Base-by-base conservation (phyloP, 2,888 invertebrate species). In the Ophion ellenae region DNA sequence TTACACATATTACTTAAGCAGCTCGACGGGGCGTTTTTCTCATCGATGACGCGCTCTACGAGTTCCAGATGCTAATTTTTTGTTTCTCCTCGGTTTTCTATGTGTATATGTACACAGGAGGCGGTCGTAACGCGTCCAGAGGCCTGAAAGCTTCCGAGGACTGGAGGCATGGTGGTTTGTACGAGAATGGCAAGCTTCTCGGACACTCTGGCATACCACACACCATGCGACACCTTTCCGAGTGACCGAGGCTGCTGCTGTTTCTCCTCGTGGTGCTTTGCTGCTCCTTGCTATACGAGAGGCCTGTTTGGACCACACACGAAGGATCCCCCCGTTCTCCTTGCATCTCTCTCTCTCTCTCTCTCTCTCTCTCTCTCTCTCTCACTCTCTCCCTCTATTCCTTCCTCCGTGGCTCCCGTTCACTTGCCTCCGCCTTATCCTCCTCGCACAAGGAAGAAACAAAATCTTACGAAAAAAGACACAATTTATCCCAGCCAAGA, bases 211-310 rank as follows among this genome's bases (percentile, higher is more conserved):
- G 90, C 90, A 89, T 92, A 89, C 94, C 94, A 94, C 94, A 94
- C 94, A 94, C 93, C 92, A 93, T 91, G 93, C 93, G 94, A 93
- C 94, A 94, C 94, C 93, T 93, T 88, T 88, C 88, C 86, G 84
- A 90, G 91, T 91, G 89, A 90, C 91, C 90, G 87, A 88, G 87
- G 89, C 80, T 80, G 86, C 84, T 85, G 85, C 83, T 74, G 84
- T 77, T 84, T 59, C 81, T 61, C 81, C 86, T 76, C 74, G 77
- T 81, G 80, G 77, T 86, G 83, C 86, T 83, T 83, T 83, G 81
- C 84, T 75, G 78, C 74, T 81, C 78, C 75, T 81, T 84, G 77
- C 86, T 78, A 71, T 63, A 81, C 81, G 75, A 81, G 75, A 81
- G 47, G 88, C 89, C 88, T 87, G 84, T 76, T 59, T 89, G 90